A percentile compares a stretch with the other conserved stretches of the same genome.
phyloP scores from a whole-genome alignment of 2,113 vertebrate species.

The Bufo bufo region DNA sequence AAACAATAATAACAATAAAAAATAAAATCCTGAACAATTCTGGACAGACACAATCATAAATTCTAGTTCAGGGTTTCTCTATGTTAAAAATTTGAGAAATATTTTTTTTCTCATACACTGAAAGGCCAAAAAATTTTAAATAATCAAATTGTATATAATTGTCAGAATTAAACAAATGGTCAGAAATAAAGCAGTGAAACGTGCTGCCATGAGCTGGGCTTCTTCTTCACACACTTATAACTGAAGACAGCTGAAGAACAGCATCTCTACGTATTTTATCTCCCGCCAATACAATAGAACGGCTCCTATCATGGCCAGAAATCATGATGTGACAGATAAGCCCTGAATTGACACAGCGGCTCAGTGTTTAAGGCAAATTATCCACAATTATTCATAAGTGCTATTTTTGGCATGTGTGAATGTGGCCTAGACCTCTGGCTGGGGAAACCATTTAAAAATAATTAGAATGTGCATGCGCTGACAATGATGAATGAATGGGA shows the following conservation, averaged over 20 bases:
- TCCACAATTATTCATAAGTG: conserved; percentile 95
- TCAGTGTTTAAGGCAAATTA: conserved; percentile 92
- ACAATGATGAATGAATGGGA: conserved; percentile 87
- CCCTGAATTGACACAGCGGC: conserved; percentile 77
- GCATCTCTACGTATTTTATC: neutral
- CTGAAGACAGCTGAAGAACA: too few species aligned
- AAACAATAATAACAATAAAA: too few species aligned
- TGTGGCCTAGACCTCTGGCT: conserved; percentile 86
- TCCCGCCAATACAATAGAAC: neutral
- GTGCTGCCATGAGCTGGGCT: too few species aligned
- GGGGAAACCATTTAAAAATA: conserved; percentile 94
- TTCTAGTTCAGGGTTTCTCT: too few species aligned
- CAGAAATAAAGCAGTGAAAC: too few species aligned
- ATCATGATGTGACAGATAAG: conserved; percentile 71
- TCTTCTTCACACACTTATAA: neutral
- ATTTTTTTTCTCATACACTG: too few species aligned
- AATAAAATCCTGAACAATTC: too few species aligned
- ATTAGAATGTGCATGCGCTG: conserved; percentile 81
- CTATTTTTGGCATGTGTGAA: conserved; percentile 89
- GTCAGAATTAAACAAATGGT: too few species aligned
- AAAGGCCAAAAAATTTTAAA: too few species aligned
- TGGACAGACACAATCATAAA: too few species aligned
- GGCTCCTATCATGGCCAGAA: neutral
- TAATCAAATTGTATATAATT: too few species aligned
- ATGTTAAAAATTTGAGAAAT: too few species aligned